Conservation (phyloP, 2,797 vertebrate genomes). For the Calcarius lapponicus region DNA sequence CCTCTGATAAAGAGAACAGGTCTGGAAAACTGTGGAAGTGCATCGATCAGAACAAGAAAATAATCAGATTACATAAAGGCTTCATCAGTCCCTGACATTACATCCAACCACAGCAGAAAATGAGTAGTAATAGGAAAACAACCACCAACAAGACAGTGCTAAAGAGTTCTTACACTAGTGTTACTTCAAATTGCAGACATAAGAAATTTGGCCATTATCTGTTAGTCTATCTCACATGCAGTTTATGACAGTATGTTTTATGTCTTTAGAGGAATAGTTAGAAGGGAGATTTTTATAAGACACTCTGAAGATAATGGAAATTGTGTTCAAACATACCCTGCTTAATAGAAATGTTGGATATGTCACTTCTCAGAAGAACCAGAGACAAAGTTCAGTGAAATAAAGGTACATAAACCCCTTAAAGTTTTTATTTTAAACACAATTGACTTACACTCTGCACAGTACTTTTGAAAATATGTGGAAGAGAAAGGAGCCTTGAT, state of each 20-base stretch:
- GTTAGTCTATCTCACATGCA: not conserved
- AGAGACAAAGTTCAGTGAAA: not conserved
- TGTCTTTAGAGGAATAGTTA: not conserved
- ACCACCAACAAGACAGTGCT: not conserved
- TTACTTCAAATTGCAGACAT: not conserved
- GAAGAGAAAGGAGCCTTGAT: not conserved
- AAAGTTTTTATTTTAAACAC: not conserved
- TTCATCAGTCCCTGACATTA: not conserved
- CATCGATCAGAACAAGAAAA: not conserved
- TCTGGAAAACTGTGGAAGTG: not conserved
- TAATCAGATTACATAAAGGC: not conserved
- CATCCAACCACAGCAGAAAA: not conserved
- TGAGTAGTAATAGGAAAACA: not conserved
- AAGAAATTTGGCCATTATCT: not conserved
- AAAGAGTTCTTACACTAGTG: not conserved
- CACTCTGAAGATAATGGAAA: not conserved
- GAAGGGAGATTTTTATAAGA: not conserved
- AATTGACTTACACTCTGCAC: not conserved
- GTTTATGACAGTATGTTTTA: not conserved
- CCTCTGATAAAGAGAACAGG: not conserved
- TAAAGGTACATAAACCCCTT: not conserved
- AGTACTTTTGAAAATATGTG: not conserved
- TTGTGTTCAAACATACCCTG: not conserved
- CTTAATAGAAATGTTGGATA: not conserved
- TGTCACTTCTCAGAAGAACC: not conserved